Conservation (phyloP, 2,797 vertebrate species). For the Balearica regulorum region DNA sequence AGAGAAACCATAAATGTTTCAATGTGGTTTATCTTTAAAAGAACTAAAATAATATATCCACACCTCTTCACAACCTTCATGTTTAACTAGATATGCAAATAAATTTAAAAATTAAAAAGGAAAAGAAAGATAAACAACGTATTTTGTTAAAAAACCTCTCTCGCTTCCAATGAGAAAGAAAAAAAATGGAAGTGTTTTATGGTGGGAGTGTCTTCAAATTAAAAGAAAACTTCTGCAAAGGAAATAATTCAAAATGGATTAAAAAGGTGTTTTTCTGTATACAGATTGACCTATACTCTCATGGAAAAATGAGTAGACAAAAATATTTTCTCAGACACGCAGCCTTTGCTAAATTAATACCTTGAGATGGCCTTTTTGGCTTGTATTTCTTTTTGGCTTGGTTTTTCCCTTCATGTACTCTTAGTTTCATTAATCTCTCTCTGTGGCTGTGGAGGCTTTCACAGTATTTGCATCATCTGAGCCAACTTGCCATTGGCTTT, state of each 20-base stretch:
- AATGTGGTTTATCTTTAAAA: not conserved
- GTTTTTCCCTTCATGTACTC: not conserved
- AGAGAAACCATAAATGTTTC: not conserved
- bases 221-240: not conserved
- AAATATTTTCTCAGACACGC: not conserved
- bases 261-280: not conserved
- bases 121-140: not conserved
- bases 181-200: not conserved
- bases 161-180: not conserved
- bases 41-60: not conserved
- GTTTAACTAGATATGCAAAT: not conserved
- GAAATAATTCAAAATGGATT: not conserved
- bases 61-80: not conserved
- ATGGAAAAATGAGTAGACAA: not conserved
- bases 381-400: not conserved
- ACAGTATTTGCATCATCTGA: not conserved
- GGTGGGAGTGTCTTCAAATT: not conserved
- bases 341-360: not conserved
- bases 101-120: not conserved
- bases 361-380: not conserved
- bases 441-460: not conserved
- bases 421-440: not conserved
- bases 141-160: accelerated
- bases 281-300: not conserved
- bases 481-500: not conserved